Base-by-base conservation (phyloP, 2,888 invertebrate species). In the Tetrapedia diversipes region DNA sequence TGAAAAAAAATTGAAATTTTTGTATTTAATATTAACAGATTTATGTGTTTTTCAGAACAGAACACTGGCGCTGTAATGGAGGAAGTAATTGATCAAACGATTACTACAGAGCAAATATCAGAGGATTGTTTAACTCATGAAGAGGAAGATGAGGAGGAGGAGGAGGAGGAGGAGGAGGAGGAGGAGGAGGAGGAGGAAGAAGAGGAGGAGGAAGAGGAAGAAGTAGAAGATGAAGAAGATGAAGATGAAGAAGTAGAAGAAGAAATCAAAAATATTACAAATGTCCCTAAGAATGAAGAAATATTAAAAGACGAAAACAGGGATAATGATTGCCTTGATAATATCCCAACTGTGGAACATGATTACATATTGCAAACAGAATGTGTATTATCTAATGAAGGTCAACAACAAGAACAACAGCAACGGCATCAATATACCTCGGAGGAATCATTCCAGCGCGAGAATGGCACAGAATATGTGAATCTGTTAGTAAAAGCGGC, bases 321-420 rank as follows among this genome's bases (percentile, higher is more conserved):
- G 0, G 69, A 66, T 24, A 77, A 75, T 14, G 67, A 37, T 4
- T 61, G 65, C n/a, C 47, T 74, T 2, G 86, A 86, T 0, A 78
- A 63, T 6, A 86, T 89, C n/a, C 70, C 85, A 10, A 76, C 83
- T 4, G 86, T 83, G 7, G 89, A 89, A 51, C 89, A 89, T 22
- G 85, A 89, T 83, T 89, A 89, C 24, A 87, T 89, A 64, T 77
- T 89, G 56, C 89, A 88, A 8, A 85, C 84, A 10, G 84, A 76
- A n/a, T 86, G 81, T 66, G 61, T 77, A n/a, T 61, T 87, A 53
- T 57, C 82, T 10, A 66, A 70, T 4, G 77, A 82, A 10, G 16
- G 22, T 14, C n/a, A 57, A 0, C 47, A 37, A 4, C 24, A 51
- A 0, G 19, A 57, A 7, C 22, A 63, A 3, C 53, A 69, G 1